These are phyloP conservation scores for Drosophila lutescens DNA, from an alignment of 2,888 invertebrate genomes.

Conservation along the genomic window DNA sequence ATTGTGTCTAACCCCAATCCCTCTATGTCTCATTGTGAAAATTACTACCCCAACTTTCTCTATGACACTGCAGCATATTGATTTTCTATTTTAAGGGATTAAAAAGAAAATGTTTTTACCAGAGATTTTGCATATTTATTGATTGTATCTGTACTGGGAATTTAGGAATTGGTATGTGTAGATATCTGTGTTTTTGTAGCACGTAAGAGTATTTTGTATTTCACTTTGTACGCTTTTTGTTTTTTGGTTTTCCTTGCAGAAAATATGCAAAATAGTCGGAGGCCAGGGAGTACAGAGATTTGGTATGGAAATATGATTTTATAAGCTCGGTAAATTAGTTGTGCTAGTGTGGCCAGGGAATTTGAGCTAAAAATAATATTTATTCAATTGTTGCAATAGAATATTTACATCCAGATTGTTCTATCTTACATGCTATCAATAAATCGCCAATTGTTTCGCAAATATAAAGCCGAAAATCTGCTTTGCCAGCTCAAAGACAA, in stretches of 20 bases:
- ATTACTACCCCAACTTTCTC: conserved; percentile 33
- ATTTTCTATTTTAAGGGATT: conserved; percentile 56
- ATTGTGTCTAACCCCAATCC: conserved; percentile 36
- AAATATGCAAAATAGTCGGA: conserved; percentile 21
- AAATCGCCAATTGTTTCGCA: conserved; percentile 5
- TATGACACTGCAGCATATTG: conserved; percentile 61
- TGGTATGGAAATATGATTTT: conserved; percentile 10
- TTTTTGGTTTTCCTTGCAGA: conserved; percentile 3
- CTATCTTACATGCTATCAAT: neutral
- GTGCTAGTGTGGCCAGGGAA: neutral
- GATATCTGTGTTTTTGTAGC: conserved; percentile 1
- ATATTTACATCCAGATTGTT: neutral
- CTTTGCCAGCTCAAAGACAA: conserved; percentile 9
- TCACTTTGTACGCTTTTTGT: conserved; percentile 1
- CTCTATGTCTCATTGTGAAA: conserved; percentile 35
- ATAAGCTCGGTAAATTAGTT: conserved; percentile 20
- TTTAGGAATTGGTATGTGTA: conserved; percentile 14
- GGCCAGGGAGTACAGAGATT: neutral
- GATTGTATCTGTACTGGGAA: conserved; percentile 33
- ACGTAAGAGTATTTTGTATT: conserved; percentile 10
- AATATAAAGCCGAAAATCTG: conserved; percentile 6
- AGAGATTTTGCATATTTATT: conserved; percentile 45
- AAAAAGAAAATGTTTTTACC: conserved; percentile 46
- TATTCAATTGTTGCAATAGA: neutral
- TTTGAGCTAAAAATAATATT: conserved; percentile 1